Conservation (phyloP, 1,140 invertebrate genomes). For the Pseudomyrmex dendroicus region DNA sequence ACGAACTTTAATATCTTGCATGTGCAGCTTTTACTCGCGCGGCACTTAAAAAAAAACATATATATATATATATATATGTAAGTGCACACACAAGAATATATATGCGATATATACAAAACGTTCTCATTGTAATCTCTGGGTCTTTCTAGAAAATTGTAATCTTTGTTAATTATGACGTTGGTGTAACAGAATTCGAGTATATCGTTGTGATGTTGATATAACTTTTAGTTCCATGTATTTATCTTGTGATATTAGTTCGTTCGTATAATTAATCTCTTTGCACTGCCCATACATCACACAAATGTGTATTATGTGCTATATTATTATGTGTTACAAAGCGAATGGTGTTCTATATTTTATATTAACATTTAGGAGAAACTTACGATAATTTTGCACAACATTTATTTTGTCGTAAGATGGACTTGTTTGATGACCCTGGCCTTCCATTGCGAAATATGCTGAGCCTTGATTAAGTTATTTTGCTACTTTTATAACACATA, state of each 20-base stretch:
- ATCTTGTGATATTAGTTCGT: slow-evolving; percentile 36
- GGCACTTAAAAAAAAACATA: neutral
- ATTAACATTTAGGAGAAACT: slow-evolving; percentile 28
- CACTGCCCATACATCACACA: slow-evolving; percentile 33
- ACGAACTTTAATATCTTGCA: slow-evolving; percentile 35
- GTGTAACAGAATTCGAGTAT: no score
- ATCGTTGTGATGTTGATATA: no score
- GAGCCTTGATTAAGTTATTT: slow-evolving; percentile 82
- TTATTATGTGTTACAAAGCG: slow-evolving; percentile 9
- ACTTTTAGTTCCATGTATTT: slow-evolving; percentile 44
- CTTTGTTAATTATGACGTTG: slow-evolving; percentile 1
- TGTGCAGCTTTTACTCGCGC: slow-evolving; percentile 5
- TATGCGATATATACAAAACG: neutral
- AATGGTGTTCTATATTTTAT: neutral
- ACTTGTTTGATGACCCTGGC: slow-evolving; percentile 57
- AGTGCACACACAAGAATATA: slow-evolving; percentile 10
- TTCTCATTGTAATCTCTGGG: slow-evolving; percentile 12
- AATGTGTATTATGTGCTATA: slow-evolving; percentile 12
- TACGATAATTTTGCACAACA: slow-evolving; percentile 62
- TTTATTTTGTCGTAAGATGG: slow-evolving; percentile 45
- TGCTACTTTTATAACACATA: slow-evolving; percentile 82
- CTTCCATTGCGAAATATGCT: slow-evolving; percentile 71
- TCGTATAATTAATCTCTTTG: slow-evolving; percentile 10
- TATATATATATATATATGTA: neutral
- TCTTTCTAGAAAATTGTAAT: slow-evolving; percentile 7